phyloP scores from a whole-genome alignment of 2,888 invertebrate genomes.

The Drosophila limbata region DNA sequence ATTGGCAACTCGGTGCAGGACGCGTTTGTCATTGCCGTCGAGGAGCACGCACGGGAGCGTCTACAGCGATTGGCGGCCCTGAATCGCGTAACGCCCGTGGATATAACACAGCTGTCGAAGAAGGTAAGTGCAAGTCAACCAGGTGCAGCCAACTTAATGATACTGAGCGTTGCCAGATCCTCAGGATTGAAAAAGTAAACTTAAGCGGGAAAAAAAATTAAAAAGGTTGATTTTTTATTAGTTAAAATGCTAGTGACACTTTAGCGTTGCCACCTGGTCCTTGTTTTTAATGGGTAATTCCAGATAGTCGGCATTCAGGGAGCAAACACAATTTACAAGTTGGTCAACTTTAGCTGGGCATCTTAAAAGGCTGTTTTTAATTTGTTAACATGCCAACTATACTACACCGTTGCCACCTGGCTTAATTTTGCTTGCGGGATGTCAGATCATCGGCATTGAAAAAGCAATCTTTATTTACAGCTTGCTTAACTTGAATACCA shows the following conservation, averaged over 20 bases:
- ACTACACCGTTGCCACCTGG: background rate
- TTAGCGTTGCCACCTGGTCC: constrained; percentile 5
- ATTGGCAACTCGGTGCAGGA: constrained; percentile 96
- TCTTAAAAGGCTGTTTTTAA: background rate
- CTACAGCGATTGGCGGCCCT: constrained; percentile 96
- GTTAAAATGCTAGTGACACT: background rate
- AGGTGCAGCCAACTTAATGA: constrained; percentile 14
- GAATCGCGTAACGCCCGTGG: constrained; percentile 96
- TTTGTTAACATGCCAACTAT: background rate
- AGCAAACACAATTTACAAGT: background rate
- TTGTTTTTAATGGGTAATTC: background rate
- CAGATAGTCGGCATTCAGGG: background rate
- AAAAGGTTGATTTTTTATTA: background rate
- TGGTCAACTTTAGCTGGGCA: background rate
- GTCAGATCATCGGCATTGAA: too few species aligned
- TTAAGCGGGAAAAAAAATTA: background rate
- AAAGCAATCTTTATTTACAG: background rate
- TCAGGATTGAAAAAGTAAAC: background rate
- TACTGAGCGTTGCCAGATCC: constrained; percentile 9
- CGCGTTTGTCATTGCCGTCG: constrained; percentile 99
- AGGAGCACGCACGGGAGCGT: constrained; percentile 96
- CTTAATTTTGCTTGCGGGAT: too few species aligned
- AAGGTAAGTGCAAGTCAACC: constrained; percentile 88
- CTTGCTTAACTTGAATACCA: background rate
- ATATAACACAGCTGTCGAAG: constrained; percentile 95